Evolutionary conservation across 2,797 vertebrate species (phyloP).

Genomic region (Neostethus bicornis): DNA sequence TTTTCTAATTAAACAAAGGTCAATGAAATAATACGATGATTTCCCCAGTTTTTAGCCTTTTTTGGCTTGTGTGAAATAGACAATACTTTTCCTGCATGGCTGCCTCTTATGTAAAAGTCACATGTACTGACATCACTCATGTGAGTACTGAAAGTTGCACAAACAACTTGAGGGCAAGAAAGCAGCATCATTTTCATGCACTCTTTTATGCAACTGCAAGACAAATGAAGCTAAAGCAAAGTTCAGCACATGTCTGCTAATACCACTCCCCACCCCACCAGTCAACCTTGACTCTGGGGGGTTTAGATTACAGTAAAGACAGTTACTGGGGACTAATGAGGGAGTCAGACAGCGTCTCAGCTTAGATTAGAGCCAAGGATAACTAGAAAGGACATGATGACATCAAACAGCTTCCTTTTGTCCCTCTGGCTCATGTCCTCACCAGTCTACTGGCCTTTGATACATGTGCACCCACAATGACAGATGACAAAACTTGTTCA

Average conservation of each 20-base stretch:
- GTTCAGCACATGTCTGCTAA: conserved; percentile 25
- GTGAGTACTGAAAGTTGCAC: background rate
- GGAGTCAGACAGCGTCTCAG: conserved; percentile 39
- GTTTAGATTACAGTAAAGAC: conserved; percentile 57
- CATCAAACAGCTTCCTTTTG: conserved; percentile 55
- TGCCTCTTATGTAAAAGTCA: background rate
- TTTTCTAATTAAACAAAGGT: no score
- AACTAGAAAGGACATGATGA: conserved; percentile 61
- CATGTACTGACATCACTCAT: background rate
- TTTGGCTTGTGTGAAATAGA: background rate
- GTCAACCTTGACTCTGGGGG: conserved; percentile 50
- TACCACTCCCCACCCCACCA: conserved; percentile 34
- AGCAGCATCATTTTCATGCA: background rate
- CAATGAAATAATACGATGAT: no score
- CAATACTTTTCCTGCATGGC: background rate
- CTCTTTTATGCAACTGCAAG: conserved; percentile 25
- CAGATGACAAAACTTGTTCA: conserved; percentile 10
- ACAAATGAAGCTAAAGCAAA: conserved; percentile 30
- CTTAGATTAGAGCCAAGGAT: conserved; percentile 57
- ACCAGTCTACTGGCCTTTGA: conserved; percentile 18
- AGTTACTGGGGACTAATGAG: conserved; percentile 63
- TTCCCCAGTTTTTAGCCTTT: background rate
- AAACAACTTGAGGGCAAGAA: background rate
- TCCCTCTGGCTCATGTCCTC: conserved; percentile 47
- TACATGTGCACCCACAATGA: conserved; percentile 3